phyloP scores from a whole-genome alignment of 30 jellyfish, hydroid and myxozoan genomes.

The Euphysa ruthae region DNA sequence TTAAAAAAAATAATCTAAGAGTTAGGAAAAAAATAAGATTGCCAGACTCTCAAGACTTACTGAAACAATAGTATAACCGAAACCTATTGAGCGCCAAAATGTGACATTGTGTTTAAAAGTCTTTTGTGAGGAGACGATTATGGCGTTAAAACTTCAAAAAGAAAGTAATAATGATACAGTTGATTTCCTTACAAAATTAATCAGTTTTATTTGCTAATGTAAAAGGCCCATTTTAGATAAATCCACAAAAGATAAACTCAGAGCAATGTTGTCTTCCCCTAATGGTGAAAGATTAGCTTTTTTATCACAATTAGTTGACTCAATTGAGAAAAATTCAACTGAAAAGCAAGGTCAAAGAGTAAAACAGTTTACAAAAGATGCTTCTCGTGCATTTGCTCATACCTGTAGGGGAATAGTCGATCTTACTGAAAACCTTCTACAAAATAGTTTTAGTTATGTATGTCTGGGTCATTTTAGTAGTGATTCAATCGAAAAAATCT shows the following conservation, averaged over 20 bases:
- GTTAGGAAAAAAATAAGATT: background rate
- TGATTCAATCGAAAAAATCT: background rate
- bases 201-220: background rate
- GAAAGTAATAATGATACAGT: background rate
- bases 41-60: background rate
- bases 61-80: background rate
- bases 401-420: background rate
- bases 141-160: conserved; percentile 9
- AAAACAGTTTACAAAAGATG: background rate
- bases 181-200: background rate
- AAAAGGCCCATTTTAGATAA: background rate
- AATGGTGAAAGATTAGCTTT: background rate
- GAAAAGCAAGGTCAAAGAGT: conserved; percentile 3
- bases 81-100: conserved; percentile 22
- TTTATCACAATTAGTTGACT: background rate
- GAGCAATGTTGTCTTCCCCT: background rate
- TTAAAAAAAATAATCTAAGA: background rate
- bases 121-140: conserved; percentile 23
- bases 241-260: background rate
- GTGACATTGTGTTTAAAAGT: conserved; percentile 10
- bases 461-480: conserved; percentile 1
- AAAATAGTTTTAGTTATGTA: background rate
- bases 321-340: background rate
- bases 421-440: background rate
- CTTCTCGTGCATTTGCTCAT: background rate